These are phyloP conservation scores for Ramphastos sulfuratus DNA, from an alignment of 2,113 vertebrate genomes.

Conservation along the genomic window DNA sequence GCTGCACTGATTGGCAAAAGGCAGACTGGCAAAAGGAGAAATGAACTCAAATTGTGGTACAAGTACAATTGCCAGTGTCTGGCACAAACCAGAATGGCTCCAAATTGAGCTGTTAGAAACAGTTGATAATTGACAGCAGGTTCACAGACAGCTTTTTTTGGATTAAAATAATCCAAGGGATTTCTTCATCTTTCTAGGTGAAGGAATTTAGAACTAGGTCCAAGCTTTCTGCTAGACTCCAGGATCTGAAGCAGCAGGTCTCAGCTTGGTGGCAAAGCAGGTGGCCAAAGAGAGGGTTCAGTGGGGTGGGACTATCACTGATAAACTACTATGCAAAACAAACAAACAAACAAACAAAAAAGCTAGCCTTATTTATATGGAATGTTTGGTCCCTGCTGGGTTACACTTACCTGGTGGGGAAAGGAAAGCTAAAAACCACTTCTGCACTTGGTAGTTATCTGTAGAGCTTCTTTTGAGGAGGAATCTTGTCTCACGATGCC, in stretches of 20 bases:
- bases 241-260: not conserved
- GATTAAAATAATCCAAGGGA: not conserved
- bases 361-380: conserved; percentile 78
- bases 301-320: conserved; percentile 66
- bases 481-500: not conserved
- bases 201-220: not conserved
- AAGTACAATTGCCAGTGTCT: not conserved
- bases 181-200: not conserved
- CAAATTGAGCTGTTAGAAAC: not conserved
- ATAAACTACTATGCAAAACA: conserved; percentile 82
- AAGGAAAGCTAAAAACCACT: conserved; percentile 40
- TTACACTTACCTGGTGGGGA: conserved; percentile 11
- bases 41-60: not conserved
- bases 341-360: conserved; percentile 22
- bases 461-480: conserved; percentile 34
- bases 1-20: conserved; percentile 61
- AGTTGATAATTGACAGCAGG: not conserved
- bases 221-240: conserved; percentile 3
- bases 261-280: conserved; percentile 67
- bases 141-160: not conserved
- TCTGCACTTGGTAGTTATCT: conserved; percentile 40
- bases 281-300: conserved; percentile 45
- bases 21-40: not conserved
- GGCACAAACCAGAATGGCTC: not conserved
- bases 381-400: conserved; percentile 57